A percentile compares a stretch with the other conserved stretches of the same genome.
Conservation (phyloP, 2,113 vertebrate genomes). For the Fregata magnificens region DNA sequence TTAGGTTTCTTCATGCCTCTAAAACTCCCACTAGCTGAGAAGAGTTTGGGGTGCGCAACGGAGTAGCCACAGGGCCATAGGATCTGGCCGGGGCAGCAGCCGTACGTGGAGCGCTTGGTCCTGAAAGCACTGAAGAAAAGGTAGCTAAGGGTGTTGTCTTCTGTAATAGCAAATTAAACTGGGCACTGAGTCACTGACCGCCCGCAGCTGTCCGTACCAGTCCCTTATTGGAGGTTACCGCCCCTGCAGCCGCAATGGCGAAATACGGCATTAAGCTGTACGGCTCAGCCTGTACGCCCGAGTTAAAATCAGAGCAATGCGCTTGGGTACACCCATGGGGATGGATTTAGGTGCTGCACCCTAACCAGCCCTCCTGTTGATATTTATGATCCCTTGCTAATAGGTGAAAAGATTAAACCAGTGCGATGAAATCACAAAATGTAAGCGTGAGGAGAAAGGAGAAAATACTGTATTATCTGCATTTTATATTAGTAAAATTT, state of each 20-base stretch:
- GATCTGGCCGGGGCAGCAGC: not conserved
- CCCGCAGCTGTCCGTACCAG: not conserved
- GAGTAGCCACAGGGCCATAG: not conserved
- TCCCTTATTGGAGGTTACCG: not conserved
- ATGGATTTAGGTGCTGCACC: not conserved
- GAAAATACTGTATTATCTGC: not conserved
- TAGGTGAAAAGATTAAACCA: not conserved
- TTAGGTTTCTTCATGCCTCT: not conserved
- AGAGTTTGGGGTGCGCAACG: not conserved
- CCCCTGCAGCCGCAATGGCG: not conserved
- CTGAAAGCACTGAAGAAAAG: not conserved
- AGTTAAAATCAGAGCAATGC: not conserved
- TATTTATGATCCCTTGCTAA: not conserved
- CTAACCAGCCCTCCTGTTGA: not conserved
- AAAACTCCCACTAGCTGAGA: not conserved
- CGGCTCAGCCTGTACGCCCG: fast-evolving
- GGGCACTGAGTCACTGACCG: not conserved
- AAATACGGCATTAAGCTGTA: not conserved
- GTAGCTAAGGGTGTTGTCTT: conserved; percentile 15
- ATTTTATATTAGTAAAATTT: not conserved
- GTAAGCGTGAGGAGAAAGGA: not conserved
- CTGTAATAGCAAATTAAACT: not conserved
- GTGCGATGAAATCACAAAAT: not conserved
- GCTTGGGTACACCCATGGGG: not conserved
- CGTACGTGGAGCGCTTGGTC: fast-evolving